Evolutionary conservation across 2,113 vertebrate species (phyloP).

Genomic region (Dipodomys spectabilis): DNA sequence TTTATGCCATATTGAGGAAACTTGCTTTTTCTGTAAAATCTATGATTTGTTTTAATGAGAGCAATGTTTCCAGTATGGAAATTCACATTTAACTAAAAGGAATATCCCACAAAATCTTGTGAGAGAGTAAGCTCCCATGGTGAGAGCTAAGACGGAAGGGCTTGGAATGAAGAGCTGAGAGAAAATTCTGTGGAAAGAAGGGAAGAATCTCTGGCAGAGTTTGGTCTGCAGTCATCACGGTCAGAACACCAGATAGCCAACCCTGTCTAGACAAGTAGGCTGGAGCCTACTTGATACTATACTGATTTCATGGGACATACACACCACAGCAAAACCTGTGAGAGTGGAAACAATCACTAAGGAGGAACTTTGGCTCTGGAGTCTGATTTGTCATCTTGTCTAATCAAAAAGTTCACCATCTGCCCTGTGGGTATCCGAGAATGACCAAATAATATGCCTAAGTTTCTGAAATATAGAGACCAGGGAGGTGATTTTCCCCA

Average conservation of each 20-base stretch:
- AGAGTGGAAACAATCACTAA: not conserved
- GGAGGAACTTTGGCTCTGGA: constrained; percentile 25
- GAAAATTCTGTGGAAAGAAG: not conserved
- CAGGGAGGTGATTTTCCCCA: constrained; percentile 29
- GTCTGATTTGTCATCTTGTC: not conserved
- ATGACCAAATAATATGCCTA: not conserved
- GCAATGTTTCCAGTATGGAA: constrained; percentile 39
- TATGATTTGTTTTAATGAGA: constrained; percentile 30
- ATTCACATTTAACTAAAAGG: not conserved
- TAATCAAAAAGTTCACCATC: constrained; percentile 44
- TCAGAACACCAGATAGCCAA: too few relatives aligned
- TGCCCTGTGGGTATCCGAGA: not conserved
- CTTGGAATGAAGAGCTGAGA: not conserved
- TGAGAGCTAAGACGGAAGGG: not conserved
- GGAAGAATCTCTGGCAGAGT: not conserved
- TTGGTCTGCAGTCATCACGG: not conserved
- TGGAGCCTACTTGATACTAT: rapidly evolving
- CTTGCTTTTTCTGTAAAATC: constrained; percentile 60
- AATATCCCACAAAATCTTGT: not conserved
- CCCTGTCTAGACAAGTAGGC: not conserved
- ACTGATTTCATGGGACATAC: not conserved
- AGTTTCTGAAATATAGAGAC: constrained; percentile 1
- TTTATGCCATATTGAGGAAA: constrained; percentile 37
- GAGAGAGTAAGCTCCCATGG: constrained; percentile 40
- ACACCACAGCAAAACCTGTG: not conserved